Base-by-base conservation (phyloP, 2,113 vertebrate genomes). In the Coturnix japonica region DNA sequence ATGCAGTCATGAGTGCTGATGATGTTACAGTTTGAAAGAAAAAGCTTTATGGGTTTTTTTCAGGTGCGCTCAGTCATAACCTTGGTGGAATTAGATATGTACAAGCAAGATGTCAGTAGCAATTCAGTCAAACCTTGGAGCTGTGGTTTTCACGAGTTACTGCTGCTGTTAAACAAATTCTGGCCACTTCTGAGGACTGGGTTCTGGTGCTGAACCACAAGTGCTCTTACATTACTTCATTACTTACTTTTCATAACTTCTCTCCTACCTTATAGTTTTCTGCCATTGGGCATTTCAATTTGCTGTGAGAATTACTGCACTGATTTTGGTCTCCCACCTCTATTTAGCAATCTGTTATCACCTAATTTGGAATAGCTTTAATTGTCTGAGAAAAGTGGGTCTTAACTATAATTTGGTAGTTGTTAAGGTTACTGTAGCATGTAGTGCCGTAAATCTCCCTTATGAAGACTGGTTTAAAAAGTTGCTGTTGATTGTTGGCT, bases 91-190 rank as follows among this genome's bases (percentile, higher is more conserved):
- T 33, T 46, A 73, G 17, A 23, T 10, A 18, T 6, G 19, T 9
- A 6, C 2, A 25, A 56, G 35, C 11, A 69, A 39, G 12, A 28
- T 33, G 39, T 72, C n/a, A 22, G 57, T 9, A 59, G 13, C 4
- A 35, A 33, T 35, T 23, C 35, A 37, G 23, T 35, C 22, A 14
- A 81, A 31, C 14, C 41, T 43, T 43, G 41, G 41, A 43, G 41
- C 13, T 43, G 41, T 15, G 7, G 7, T 10, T 76, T 94, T 87
- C 14, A 6, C 53, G 7, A 83, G 70, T 5, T 86, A 43, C 4
- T 81, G 12, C 16, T 73, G 17, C 41, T 87, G 23, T 78, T 90
- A 71, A 81, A 69, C 11, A 70, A n/a, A 19, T 89, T 89, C 53
- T 76, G 35, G 10, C n/a, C 4, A 3, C 71, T 85, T 73, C n/a